Evolutionary conservation across 2,113 vertebrate species (phyloP).

Genomic region (Amphiprion ocellaris): DNA sequence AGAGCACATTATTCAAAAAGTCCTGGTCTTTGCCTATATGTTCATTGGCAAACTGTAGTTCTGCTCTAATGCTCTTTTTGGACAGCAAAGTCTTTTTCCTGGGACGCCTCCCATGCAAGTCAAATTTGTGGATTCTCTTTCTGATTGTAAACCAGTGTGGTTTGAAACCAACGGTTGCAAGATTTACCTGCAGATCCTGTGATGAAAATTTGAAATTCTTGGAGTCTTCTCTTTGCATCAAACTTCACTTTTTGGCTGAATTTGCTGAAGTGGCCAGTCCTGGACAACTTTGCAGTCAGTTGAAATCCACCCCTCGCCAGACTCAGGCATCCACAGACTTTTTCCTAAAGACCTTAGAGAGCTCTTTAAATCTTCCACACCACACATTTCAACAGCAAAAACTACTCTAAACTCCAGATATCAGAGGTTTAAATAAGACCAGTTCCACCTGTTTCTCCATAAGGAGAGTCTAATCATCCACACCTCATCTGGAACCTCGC

Average conservation of each 20-base stretch:
- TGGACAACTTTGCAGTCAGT: background rate
- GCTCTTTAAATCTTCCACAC: no score
- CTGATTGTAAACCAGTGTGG: background rate
- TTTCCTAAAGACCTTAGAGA: no score
- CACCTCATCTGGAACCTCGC: no score
- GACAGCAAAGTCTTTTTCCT: background rate
- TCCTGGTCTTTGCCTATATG: background rate
- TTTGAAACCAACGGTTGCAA: background rate
- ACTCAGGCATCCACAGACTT: no score
- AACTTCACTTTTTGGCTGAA: background rate
- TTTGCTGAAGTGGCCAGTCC: background rate
- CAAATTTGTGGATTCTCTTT: background rate
- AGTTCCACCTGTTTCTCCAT: no score
- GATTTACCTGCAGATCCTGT: background rate
- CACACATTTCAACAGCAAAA: no score
- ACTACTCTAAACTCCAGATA: no score
- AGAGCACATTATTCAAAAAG: background rate
- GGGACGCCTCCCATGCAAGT: background rate
- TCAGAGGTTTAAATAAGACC: no score
- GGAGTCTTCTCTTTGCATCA: background rate
- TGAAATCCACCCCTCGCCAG: background rate
- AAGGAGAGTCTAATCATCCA: no score
- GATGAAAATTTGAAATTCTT: background rate
- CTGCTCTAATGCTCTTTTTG: background rate
- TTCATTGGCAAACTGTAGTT: background rate